Base-by-base conservation (phyloP, 2,113 vertebrate species). In the Otocyon megalotis region DNA sequence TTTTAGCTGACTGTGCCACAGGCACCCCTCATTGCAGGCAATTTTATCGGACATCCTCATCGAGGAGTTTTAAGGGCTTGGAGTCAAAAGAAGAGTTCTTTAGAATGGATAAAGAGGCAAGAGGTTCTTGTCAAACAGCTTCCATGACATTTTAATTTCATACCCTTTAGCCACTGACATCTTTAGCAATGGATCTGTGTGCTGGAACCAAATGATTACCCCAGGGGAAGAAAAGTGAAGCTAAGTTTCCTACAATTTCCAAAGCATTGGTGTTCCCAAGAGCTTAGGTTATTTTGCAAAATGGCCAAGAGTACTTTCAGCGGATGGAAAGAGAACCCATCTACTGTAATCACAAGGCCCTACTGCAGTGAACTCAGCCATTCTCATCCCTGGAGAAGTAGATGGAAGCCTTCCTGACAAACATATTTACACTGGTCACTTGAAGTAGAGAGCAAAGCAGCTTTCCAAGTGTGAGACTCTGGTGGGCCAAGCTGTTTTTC, bases 81-180 rank as follows among this genome's bases (percentile, higher is more conserved):
- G 13, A 89, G 37, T 89, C 62, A 93, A 94, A n/a, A 94, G 67
- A 90, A 67, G 60, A 85, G 22, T 95, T 90, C 65, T 94, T 97
- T 53, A 62, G 84, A 54, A 53, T 90, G 30, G 32, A 20, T 53
- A 24, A 93, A 80, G 86, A 72, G 30, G 43, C 30, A 88, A 11
- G 56, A 85, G 10, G 8, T 43, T 54, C 53, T 62, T 63, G 56
- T 89, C 35, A 88, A 93, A 90, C 10, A 74, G n/a, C 58, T 93
- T 83, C 53, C 37, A 88, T 53, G 80, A 79, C 48, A 86, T 95
- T 94, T 97, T 90, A 80, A 90, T 86, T 88, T 95, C 22, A 92
- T 74, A 72, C 20, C 15, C 9, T 85, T 93, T 90, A 87, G 26
- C 13, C 32, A 71, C 50, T 87, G 84, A 76, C 37, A 37, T 94